Evolutionary conservation across 2,113 vertebrate species (phyloP).

Genomic region (Ophiodon elongatus): DNA sequence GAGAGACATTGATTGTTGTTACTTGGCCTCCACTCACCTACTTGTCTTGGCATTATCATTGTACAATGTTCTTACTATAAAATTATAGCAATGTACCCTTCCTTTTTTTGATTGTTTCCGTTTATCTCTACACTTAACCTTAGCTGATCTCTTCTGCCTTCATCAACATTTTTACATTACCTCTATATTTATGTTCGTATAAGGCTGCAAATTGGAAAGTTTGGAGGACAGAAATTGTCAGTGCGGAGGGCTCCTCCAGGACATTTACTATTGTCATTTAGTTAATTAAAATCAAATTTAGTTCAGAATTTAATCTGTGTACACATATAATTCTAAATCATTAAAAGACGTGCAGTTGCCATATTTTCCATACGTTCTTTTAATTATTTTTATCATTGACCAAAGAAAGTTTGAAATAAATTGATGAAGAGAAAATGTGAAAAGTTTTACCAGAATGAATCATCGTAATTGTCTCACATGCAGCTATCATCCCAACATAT

Average conservation of each 20-base stretch:
- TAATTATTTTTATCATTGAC: background rate
- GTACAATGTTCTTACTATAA: conserved; percentile 1
- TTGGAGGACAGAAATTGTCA: background rate
- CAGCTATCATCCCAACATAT: background rate
- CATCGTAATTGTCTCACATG: background rate
- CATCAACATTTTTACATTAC: background rate
- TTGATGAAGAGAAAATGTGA: background rate
- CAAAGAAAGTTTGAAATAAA: background rate
- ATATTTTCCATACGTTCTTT: background rate
- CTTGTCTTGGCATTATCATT: conserved; percentile 18
- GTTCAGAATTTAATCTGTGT: background rate
- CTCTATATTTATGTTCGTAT: background rate
- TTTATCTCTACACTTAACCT: background rate
- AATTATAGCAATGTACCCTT: background rate
- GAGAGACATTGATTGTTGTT: conserved; percentile 20
- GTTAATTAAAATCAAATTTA: no score
- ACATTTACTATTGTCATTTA: background rate
- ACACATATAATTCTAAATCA: background rate
- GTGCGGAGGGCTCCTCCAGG: background rate
- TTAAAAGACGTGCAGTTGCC: background rate
- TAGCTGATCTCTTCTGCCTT: background rate
- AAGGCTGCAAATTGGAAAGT: background rate
- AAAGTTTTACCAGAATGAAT: background rate
- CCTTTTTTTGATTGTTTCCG: background rate
- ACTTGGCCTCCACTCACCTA: background rate